Base-by-base conservation (phyloP, 2,113 vertebrate species). In the Phasianus colchicus region DNA sequence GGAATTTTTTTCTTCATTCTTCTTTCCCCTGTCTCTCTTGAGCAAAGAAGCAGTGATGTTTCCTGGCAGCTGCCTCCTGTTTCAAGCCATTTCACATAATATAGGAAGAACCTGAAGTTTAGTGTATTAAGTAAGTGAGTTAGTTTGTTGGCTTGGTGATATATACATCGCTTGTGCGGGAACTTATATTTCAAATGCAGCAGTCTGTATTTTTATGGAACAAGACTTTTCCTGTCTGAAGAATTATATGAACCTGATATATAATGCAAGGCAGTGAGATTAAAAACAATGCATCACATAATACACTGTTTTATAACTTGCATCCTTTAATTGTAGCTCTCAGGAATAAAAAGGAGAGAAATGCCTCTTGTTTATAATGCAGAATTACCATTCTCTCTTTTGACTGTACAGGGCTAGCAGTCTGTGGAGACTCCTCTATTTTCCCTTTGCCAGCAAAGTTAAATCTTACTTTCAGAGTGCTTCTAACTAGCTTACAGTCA, bases 11-110 rank as follows among this genome's bases (percentile, higher is more conserved):
- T 95, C 97, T 96, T 92, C 94, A 90, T 95, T 98, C 95, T 97
- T 95, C 92, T 95, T 97, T 97, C 95, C 95, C 97, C 97, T 97
- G 96, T 98, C 98, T 98, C 97, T 98, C 96, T 97, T 92, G 97
- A 98, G 98, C 97, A 97, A 97, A 97, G 97, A 92, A 98, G 96
- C 97, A 72, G 94, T 98, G 98, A 98, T 98, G 97, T 97, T 96
- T 95, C 86, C 96, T 98, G 98, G 98, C 98, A 98, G 98, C 97
- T 96, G 96, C 98, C 96, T 98, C 98, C 98, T 98, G 98, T 98
- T 98, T 98, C 97, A 97, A 98, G 98, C 97, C 98, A 98, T 98
- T 98, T 98, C 98, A 98, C 97, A 98, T 98, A 98, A 98, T 97
- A 97, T 96, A 98, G 96, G 97, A 97, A 98, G 97, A 97, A 98